Evolutionary conservation across 2,888 invertebrate species (phyloP).

Genomic region (Tuta absoluta): DNA sequence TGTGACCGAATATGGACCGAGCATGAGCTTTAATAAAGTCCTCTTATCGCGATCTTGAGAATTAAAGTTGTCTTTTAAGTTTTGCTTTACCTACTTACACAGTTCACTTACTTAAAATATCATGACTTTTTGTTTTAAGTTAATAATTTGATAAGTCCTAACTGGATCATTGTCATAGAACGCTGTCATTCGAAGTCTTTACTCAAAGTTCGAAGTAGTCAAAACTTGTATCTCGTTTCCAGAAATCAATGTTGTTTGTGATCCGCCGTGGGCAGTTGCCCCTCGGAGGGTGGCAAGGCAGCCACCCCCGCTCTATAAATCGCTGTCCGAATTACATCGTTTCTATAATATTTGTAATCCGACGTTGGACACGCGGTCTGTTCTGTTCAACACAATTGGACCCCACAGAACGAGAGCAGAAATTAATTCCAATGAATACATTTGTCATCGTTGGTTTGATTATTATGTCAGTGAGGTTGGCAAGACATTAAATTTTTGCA

Average conservation of each 20-base stretch:
- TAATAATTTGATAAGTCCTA: constrained; percentile 14
- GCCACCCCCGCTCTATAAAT: constrained; percentile 78
- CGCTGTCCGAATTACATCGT: constrained; percentile 79
- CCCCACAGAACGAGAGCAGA: constrained; percentile 49
- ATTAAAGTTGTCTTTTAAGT: constrained; percentile 35
- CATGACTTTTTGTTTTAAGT: constrained; percentile 6
- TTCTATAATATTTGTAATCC: constrained; percentile 76
- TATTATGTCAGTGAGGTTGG: constrained; percentile 37
- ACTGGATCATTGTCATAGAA: background rate
- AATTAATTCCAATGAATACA: constrained; percentile 65
- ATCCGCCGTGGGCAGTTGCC: constrained; percentile 59
- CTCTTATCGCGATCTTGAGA: constrained; percentile 42
- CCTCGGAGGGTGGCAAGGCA: constrained; percentile 72
- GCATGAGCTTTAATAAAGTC: constrained; percentile 39
- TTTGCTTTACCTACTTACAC: constrained; percentile 6
- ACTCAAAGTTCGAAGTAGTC: constrained; percentile 33
- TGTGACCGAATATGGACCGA: constrained; percentile 43
- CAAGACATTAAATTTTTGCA: background rate
- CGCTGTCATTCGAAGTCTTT: constrained; percentile 37
- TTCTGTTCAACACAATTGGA: constrained; percentile 53
- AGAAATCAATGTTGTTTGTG: constrained; percentile 76
- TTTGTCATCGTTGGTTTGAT: constrained; percentile 54
- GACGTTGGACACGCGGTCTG: constrained; percentile 57
- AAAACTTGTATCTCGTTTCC: constrained; percentile 65
- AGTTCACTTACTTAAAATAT: constrained; percentile 2